Evolutionary conservation across 1,140 invertebrate species (phyloP).

Genomic region (Ceratina australensis): DNA sequence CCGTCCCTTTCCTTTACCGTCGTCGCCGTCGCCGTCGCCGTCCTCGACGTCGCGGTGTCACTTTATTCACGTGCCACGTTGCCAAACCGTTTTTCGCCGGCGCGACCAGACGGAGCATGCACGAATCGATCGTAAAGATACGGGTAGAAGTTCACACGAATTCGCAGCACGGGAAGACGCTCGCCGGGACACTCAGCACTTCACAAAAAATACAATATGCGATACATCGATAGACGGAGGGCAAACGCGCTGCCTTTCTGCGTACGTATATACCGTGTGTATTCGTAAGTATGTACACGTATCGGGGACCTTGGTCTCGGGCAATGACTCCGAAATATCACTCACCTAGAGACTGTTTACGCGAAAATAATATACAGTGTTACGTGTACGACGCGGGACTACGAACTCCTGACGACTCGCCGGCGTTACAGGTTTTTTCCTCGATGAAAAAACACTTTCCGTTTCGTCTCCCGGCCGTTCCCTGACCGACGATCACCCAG

Average conservation of each 20-base stretch:
- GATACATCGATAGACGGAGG: neutral
- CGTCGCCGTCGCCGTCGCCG: slow-evolving; percentile 25
- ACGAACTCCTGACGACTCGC: too few relatives aligned
- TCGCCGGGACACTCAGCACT: slow-evolving; percentile 37
- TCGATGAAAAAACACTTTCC: slow-evolving; percentile 10
- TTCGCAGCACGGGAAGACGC: slow-evolving; percentile 26
- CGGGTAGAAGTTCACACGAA: slow-evolving; percentile 31
- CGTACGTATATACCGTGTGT: neutral
- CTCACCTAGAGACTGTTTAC: slow-evolving; percentile 37
- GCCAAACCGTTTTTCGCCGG: slow-evolving; percentile 48
- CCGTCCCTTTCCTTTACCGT: neutral
- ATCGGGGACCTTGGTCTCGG: slow-evolving; percentile 42
- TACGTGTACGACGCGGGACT: neutral
- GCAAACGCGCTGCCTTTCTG: neutral
- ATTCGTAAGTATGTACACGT: slow-evolving; percentile 8
- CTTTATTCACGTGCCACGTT: slow-evolving; percentile 49
- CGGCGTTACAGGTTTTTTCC: neutral
- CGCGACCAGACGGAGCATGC: slow-evolving; percentile 46
- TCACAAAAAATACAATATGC: slow-evolving; percentile 29
- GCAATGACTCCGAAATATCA: slow-evolving; percentile 40
- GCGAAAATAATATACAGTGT: slow-evolving; percentile 29
- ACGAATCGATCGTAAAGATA: slow-evolving; percentile 52
- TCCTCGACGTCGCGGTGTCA: slow-evolving; percentile 35
- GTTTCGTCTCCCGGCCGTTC: neutral
- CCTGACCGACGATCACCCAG: neutral